Evolutionary conservation across 2,888 invertebrate genomes (phyloP).

Genomic region (Conistra vaccinii): DNA sequence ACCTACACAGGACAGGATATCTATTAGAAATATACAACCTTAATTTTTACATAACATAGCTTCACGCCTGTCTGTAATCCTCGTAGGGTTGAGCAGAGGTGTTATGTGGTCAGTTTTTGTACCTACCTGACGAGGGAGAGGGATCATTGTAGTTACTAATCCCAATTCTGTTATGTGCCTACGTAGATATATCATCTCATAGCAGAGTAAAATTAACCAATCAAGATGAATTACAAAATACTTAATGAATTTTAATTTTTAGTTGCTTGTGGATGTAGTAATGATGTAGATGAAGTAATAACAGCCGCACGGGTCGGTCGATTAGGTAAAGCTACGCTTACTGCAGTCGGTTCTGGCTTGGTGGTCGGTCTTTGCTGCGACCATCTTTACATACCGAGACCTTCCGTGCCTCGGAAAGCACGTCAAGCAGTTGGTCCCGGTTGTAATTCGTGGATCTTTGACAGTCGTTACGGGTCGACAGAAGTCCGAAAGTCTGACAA

Average conservation of each 20-base stretch:
- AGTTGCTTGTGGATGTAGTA: background rate
- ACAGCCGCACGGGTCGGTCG: background rate
- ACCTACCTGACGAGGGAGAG: background rate
- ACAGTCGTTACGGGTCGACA: background rate
- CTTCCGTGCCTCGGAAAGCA: background rate
- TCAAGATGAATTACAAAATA: background rate
- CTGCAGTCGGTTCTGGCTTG: background rate
- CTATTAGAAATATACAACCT: background rate
- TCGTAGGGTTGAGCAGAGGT: background rate
- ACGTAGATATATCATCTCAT: background rate
- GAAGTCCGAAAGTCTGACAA: background rate
- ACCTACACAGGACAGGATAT: background rate
- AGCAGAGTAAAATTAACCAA: background rate
- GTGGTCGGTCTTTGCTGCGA: background rate
- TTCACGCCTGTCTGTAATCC: background rate
- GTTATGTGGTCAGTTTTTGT: background rate
- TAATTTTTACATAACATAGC: background rate
- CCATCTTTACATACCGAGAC: background rate
- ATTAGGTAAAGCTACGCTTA: background rate
- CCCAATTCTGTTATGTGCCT: background rate
- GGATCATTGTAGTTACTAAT: background rate
- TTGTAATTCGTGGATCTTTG: background rate
- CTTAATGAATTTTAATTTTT: background rate
- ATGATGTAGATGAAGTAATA: no score
- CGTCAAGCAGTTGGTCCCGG: background rate